These are phyloP conservation scores for Mercenaria mercenaria DNA, from an alignment of 1,140 invertebrate genomes.

Conservation along the genomic window DNA sequence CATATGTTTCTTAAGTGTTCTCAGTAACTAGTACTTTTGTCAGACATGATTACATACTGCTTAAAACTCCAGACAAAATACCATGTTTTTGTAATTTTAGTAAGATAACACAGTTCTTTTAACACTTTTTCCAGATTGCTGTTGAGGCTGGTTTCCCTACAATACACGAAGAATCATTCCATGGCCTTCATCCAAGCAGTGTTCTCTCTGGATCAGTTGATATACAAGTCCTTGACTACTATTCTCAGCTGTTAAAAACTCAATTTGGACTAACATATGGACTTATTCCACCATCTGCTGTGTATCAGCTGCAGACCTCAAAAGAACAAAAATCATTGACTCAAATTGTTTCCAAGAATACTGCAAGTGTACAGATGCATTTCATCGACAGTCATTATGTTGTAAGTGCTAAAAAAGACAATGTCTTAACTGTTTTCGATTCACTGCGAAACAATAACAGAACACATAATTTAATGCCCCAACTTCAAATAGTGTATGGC, in stretches of 20 bases:
- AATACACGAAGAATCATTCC: not conserved
- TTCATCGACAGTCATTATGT: not conserved
- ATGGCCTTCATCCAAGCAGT: slow-evolving; percentile 18
- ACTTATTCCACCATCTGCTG: slow-evolving; percentile 9
- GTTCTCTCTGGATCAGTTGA: not conserved
- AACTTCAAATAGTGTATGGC: not conserved
- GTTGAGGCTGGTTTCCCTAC: no score
- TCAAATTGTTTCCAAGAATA: not conserved
- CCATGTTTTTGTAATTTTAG: no score
- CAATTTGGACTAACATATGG: slow-evolving; percentile 3
- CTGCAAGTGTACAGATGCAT: not conserved
- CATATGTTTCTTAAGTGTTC: no score
- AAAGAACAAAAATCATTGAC: not conserved
- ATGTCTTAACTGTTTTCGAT: not conserved
- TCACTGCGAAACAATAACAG: not conserved
- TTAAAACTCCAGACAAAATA: no score
- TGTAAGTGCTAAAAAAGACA: not conserved
- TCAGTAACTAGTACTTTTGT: no score
- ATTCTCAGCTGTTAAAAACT: not conserved
- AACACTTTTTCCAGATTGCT: no score
- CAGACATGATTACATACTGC: no score
- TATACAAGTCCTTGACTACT: slow-evolving; percentile 13
- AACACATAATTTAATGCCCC: not conserved
- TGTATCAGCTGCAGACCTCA: not conserved
- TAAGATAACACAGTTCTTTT: no score